phyloP scores from a whole-genome alignment of 2,888 invertebrate species.

The Phlogophora meticulosa region DNA sequence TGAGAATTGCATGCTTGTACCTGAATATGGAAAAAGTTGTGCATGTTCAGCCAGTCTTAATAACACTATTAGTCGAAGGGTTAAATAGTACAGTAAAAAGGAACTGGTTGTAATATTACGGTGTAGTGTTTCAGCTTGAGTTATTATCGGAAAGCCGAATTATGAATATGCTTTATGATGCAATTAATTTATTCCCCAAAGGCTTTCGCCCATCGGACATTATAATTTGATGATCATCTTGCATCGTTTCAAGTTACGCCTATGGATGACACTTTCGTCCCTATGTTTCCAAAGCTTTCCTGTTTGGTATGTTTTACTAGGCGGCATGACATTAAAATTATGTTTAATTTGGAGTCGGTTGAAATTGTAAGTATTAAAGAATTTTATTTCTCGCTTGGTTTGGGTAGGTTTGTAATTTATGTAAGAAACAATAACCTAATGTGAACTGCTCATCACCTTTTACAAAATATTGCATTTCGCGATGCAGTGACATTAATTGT shows the following conservation, averaged over 20 bases:
- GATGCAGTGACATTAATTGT: too few relatives aligned
- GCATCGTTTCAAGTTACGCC: constrained; percentile 3
- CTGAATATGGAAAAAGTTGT: too few relatives aligned
- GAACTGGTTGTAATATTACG: not conserved
- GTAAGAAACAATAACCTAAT: too few relatives aligned
- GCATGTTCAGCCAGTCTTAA: too few relatives aligned
- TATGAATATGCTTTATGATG: not conserved
- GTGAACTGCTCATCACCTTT: too few relatives aligned
- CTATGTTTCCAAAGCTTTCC: not conserved
- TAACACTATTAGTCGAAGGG: not conserved
- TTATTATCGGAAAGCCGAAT: not conserved
- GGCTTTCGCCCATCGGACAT: not conserved
- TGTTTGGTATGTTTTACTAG: not conserved
- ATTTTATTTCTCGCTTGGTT: too few relatives aligned
- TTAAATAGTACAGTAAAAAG: not conserved
- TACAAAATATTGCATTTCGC: too few relatives aligned
- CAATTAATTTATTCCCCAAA: constrained; percentile 1
- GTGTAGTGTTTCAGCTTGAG: constrained; percentile 7
- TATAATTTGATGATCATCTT: constrained; percentile 10
- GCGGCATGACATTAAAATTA: not conserved
- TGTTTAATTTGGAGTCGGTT: not conserved
- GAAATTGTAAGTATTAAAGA: not conserved
- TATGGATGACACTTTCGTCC: not conserved
- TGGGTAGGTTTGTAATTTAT: too few relatives aligned
- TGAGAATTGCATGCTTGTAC: too few relatives aligned